phyloP scores from a whole-genome alignment of 2,113 vertebrate genomes.

The Talpa occidentalis region DNA sequence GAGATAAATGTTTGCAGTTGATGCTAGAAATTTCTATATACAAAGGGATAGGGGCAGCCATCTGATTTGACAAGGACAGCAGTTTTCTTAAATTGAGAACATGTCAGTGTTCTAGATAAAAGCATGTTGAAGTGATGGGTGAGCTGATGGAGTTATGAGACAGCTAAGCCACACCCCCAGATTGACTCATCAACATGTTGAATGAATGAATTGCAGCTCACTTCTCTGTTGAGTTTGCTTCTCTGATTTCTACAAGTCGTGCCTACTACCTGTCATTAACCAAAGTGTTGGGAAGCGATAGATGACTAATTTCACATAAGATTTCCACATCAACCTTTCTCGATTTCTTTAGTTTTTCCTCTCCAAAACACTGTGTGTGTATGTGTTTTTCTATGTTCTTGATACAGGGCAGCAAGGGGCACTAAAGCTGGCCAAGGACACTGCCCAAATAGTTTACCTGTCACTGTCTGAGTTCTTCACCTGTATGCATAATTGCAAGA shows the following conservation, averaged over 20 bases:
- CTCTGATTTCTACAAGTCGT: background rate
- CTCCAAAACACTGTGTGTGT: background rate
- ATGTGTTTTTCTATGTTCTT: conserved; percentile 5
- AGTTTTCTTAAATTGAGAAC: background rate
- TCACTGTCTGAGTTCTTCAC: too few relatives aligned
- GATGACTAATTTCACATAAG: background rate
- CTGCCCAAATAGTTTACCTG: too few relatives aligned
- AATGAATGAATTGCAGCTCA: background rate
- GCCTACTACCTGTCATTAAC: background rate
- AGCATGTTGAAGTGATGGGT: too few relatives aligned
- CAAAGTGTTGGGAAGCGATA: background rate
- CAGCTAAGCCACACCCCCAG: background rate
- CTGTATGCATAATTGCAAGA: too few relatives aligned
- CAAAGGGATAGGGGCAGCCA: background rate
- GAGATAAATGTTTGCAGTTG: too few relatives aligned
- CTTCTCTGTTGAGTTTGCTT: background rate
- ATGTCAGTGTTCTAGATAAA: background rate
- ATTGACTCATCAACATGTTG: background rate
- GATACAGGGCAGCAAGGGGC: too few relatives aligned
- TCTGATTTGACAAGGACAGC: background rate
- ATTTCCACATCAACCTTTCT: background rate
- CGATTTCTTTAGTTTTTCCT: background rate
- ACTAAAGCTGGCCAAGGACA: too few relatives aligned
- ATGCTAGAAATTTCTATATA: background rate
- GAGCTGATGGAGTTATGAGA: background rate